phyloP scores from a whole-genome alignment of 2,888 invertebrate genomes.

The Baronia brevicornis region DNA sequence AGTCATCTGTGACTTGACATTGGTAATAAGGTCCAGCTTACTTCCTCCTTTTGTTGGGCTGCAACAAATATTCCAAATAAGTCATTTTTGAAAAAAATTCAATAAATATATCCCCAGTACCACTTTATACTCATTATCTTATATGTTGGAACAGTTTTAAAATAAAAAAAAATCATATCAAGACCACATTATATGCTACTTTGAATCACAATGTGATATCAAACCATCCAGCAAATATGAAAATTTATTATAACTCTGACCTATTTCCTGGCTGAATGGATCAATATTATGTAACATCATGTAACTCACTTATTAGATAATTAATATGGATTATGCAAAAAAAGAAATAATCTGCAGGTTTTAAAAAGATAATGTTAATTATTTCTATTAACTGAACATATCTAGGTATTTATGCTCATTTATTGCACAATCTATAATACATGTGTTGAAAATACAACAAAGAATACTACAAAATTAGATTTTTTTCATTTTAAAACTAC shows the following conservation, averaged over 20 bases:
- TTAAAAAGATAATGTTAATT: neutral
- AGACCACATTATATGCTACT: no score
- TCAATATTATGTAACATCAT: constrained; percentile 21
- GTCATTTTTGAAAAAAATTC: constrained; percentile 4
- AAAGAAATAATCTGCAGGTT: constrained; percentile 3
- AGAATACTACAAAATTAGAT: neutral
- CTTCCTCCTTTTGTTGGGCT: constrained; percentile 84
- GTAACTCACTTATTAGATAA: no score
- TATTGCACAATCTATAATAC: no score
- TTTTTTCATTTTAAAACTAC: neutral
- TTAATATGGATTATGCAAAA: constrained; percentile 27
- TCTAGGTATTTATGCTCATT: neutral
- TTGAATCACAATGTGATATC: no score
- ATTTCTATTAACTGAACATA: neutral
- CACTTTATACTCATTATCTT: neutral
- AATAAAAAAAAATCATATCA: no score
- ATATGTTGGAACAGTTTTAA: no score
- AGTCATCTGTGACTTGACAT: constrained; percentile 90
- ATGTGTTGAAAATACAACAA: neutral
- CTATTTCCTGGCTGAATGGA: constrained; percentile 1
- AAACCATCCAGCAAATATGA: no score
- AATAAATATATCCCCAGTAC: constrained; percentile 1
- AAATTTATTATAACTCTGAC: constrained; percentile 2
- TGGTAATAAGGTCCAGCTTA: constrained; percentile 88
- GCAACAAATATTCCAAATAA: constrained; percentile 25